Evolutionary conservation across 1,140 invertebrate genomes (phyloP), one percentile per base, ranked within the genome.

Genomic region (Homalodisca vitripennis): DNA sequence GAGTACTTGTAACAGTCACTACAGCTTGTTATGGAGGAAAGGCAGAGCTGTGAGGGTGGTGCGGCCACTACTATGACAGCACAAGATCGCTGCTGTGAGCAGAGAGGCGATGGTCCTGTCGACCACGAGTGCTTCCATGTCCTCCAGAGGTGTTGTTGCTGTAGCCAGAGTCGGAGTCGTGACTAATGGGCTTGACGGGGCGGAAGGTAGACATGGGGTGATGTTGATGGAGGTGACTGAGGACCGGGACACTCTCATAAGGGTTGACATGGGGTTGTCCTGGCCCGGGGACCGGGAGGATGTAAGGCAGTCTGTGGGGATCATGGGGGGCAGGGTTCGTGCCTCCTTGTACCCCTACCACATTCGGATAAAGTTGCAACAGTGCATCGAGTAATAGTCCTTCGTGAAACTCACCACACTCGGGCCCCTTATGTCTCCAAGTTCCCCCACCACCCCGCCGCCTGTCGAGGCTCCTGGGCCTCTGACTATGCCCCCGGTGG

Each of bases 81-180:
- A 69, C 68, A 26, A 69, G 68, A 31, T 53, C 60, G 10, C 22
- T 29, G 20, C n/a, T 24, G 29, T 69, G 68, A 6, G 57, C 24
- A 1, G 67, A 68, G 24, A 69, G 32, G 2, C 68, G 53, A 27
- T 69, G 68, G 67, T 41, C 57, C 29, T 64, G 47, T 20, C 68
- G 53, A 1, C 67, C 67, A 6, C 67, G 6, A 3, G 34, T 69
- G 34, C 67, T 62, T n/a, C 48, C 67, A 14, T 34, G 32, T 0
- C 68, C 51, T 1, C 80, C 80, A 2, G 83, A 83, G 14, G 88
- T 89, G 70, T 88, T 84, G 74, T 89, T 87, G 72, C 87, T 88
- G 74, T 89, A 89, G 0, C 88, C 87, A 22, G 87, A 88, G 75
- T 89, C 88, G 24, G 86, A 88, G 72, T 84, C 82, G 13, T 82